phyloP scores from a whole-genome alignment of 2,113 vertebrate species.

The Pseudolaguvia tuberculata region DNA sequence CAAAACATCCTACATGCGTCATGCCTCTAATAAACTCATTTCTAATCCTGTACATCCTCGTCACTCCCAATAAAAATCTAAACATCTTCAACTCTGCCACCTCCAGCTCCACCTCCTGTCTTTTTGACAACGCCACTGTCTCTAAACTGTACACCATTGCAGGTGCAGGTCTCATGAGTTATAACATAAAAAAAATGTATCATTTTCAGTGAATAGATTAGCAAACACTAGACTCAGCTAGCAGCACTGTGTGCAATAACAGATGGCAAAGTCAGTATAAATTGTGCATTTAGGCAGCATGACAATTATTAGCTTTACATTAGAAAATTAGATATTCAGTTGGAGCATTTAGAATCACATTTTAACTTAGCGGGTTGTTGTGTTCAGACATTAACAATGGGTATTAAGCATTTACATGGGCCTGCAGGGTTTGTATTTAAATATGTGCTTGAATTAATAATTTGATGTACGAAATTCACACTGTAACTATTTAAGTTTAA shows the following conservation, averaged over 20 bases:
- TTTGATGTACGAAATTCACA: background rate
- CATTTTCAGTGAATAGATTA: background rate
- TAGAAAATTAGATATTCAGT: background rate
- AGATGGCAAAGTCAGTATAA: constrained; percentile 16
- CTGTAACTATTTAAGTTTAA: background rate
- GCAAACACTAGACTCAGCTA: background rate
- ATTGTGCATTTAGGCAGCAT: constrained; percentile 19
- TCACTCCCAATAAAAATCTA: too few species aligned
- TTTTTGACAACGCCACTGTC: too few species aligned
- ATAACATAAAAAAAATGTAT: background rate
- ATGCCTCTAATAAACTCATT: too few species aligned
- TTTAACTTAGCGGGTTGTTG: constrained; percentile 2
- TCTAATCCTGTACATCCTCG: too few species aligned
- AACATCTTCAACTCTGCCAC: too few species aligned
- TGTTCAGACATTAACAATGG: constrained; percentile 14
- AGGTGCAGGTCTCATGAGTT: too few species aligned
- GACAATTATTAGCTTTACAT: constrained; percentile 8
- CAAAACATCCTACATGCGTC: too few species aligned
- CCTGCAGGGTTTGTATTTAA: constrained; percentile 10
- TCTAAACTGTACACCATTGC: too few species aligned
- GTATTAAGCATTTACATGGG: background rate
- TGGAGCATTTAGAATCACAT: background rate
- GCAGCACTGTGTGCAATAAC: background rate
- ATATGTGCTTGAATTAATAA: constrained; percentile 7
- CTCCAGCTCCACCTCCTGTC: too few species aligned